phyloP scores from a whole-genome alignment of 2,888 invertebrate species.

The Bombylius discolor region DNA sequence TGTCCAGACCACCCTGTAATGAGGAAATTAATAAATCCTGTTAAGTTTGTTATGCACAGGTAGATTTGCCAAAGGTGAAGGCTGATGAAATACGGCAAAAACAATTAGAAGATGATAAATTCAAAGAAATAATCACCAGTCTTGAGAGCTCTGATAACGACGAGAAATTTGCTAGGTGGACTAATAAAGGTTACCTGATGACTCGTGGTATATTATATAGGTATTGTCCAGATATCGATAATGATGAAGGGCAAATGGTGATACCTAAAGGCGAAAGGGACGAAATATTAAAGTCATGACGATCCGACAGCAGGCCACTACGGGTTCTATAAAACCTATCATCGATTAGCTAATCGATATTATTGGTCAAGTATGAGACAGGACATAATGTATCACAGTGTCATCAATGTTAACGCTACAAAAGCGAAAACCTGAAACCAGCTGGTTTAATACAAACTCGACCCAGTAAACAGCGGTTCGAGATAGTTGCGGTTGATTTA shows the following conservation, averaged over 20 bases:
- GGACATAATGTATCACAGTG: neutral
- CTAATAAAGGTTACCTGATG: constrained; percentile 1
- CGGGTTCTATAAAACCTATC: neutral
- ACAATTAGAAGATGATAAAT: constrained; percentile 16
- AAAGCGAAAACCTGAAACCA: constrained; percentile 14
- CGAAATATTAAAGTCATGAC: constrained; percentile 9
- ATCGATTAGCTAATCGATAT: constrained; percentile 9
- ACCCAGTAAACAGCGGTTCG: constrained; percentile 13
- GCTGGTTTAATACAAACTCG: constrained; percentile 13
- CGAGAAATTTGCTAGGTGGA: constrained; percentile 7
- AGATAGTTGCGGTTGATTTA: constrained; percentile 14
- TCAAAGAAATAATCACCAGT: constrained; percentile 7
- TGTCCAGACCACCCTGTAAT: constrained; percentile 1
- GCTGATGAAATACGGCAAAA: constrained; percentile 4
- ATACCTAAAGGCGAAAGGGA: constrained; percentile 4
- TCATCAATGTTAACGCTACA: constrained; percentile 8
- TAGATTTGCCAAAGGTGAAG: neutral
- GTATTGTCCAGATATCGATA: neutral
- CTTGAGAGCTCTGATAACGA: constrained; percentile 8
- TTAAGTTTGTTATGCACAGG: neutral
- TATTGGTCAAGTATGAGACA: constrained; percentile 13
- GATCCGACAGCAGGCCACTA: constrained; percentile 4
- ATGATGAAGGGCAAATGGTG: constrained; percentile 7
- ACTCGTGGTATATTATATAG: neutral
- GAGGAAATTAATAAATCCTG: no score